These are phyloP conservation scores for Benthosema pterotum DNA, from an alignment of 2,797 vertebrate species.

Conservation along the genomic window DNA sequence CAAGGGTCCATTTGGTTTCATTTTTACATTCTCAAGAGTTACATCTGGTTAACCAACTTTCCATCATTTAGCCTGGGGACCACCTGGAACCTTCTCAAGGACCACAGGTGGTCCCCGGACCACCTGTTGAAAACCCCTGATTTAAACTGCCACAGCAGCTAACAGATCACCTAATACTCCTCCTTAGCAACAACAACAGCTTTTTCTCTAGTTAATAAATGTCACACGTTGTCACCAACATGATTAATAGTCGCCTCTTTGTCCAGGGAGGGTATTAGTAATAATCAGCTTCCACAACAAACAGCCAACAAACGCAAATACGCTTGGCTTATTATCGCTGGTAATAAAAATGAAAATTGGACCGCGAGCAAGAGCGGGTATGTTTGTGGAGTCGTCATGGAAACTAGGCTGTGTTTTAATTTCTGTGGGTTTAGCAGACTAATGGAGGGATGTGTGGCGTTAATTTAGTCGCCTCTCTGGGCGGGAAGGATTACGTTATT, in stretches of 20 bases:
- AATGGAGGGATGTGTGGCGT: not conserved
- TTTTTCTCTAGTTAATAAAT: constrained; percentile 3
- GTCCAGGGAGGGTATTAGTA: constrained; percentile 9
- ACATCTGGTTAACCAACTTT: too few species aligned
- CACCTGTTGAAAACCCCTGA: too few species aligned
- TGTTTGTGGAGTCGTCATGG: constrained; percentile 6
- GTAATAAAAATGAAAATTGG: not conserved
- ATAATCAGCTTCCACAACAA: not conserved
- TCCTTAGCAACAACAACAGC: not conserved
- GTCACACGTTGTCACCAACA: not conserved
- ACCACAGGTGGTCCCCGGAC: too few species aligned
- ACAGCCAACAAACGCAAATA: not conserved
- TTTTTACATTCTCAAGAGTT: too few species aligned
- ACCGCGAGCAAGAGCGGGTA: not conserved
- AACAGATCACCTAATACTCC: not conserved
- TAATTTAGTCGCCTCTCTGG: constrained; percentile 4
- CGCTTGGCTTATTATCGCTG: not conserved
- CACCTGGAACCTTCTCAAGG: too few species aligned
- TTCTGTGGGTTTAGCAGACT: constrained; percentile 11
- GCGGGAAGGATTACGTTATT: not conserved
- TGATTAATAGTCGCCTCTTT: not conserved
- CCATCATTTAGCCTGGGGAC: too few species aligned
- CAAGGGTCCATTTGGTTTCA: too few species aligned
- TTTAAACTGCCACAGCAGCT: not conserved
- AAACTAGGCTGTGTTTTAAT: constrained; percentile 4